Evolutionary conservation across 2,888 invertebrate genomes (phyloP), one percentile per base, ranked within the genome.

Genomic region (Harpagoxenus sublaevis): DNA sequence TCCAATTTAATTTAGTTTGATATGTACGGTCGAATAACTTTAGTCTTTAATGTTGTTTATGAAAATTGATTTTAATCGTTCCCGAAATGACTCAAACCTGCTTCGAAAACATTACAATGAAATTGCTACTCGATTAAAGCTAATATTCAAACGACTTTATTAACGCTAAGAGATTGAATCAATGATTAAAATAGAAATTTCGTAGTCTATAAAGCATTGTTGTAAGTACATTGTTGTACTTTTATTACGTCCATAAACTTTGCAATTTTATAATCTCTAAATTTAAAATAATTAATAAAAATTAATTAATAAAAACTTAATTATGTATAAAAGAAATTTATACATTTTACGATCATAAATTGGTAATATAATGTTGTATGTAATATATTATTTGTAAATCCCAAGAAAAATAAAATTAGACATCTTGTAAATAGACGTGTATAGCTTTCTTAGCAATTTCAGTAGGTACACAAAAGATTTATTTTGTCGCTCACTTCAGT

Each of bases 51-150:
- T 23, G 23, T 23, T 23, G 23, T 31, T 74, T 31, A 8, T 45
- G 15, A 35, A 75, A 48, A 75, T 75, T 63, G 12, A 18, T 75
- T 63, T 48, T 75, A 45, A 48, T 60, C 1, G 3, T 15, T 75
- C 8, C n/a, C 9, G 2, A 4, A 74, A 18, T 1, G 10, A n/a
- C 6, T 3, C 3, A 3, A 45, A 10, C 12, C 23, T 53, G 9
- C 8, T 74, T 74, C 12, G 31, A 62, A 45, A 63, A 62, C 6
- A 28, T 39, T 73, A 57, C 42, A 74, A 75, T 75, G 0, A 3
- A 55, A 42, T 18, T 23, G 28, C 23, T 85, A 57, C 31, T 85
- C 42, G 60, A 85, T 84, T 84, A 68, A 84, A 60, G 23, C 65
- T 62, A 68, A 78, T 83, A 74, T 84, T 82, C 68, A 28, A 23